These are phyloP conservation scores for Oxyscelio sp. DNA, from an alignment of 2,888 invertebrate species.

Conservation along the genomic window DNA sequence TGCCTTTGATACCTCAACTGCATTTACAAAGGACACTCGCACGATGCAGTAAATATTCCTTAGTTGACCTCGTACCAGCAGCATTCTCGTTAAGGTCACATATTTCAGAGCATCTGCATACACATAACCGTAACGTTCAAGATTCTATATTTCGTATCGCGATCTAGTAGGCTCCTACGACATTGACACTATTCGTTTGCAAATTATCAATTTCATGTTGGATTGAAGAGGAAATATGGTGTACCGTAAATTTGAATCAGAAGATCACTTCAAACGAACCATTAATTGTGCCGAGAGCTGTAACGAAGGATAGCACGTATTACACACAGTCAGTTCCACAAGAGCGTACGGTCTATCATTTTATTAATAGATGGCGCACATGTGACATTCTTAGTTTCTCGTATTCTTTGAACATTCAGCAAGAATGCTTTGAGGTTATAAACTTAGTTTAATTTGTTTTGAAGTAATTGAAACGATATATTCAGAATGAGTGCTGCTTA, in stretches of 20 bases:
- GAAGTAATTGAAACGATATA: too few species aligned
- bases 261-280: too few species aligned
- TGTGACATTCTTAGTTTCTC: too few species aligned
- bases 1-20: slow-evolving; percentile 31
- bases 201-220: slow-evolving; percentile 26
- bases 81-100: slow-evolving; percentile 75
- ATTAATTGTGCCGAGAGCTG: too few species aligned
- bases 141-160: slow-evolving; percentile 63
- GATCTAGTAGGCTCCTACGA: slow-evolving; percentile 54
- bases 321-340: too few species aligned
- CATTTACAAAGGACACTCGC: slow-evolving; percentile 58
- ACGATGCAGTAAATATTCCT: slow-evolving; percentile 71
- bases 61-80: slow-evolving; percentile 73
- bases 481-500: too few species aligned
- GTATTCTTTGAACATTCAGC: too few species aligned
- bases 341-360: too few species aligned
- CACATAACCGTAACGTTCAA: slow-evolving; percentile 50
- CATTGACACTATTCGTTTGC: slow-evolving; percentile 65
- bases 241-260: slow-evolving; percentile 36
- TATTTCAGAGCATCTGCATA: slow-evolving; percentile 74
- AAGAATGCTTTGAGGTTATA: too few species aligned
- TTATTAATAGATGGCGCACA: too few species aligned
- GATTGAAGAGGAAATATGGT: slow-evolving; percentile 12
- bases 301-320: too few species aligned
- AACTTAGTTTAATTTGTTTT: too few species aligned